Percentiles rank a stretch among this genome's conserved stretches.
phyloP scores from a whole-genome alignment of 2,797 vertebrate genomes.

The Poeciliopsis paucimaculata region DNA sequence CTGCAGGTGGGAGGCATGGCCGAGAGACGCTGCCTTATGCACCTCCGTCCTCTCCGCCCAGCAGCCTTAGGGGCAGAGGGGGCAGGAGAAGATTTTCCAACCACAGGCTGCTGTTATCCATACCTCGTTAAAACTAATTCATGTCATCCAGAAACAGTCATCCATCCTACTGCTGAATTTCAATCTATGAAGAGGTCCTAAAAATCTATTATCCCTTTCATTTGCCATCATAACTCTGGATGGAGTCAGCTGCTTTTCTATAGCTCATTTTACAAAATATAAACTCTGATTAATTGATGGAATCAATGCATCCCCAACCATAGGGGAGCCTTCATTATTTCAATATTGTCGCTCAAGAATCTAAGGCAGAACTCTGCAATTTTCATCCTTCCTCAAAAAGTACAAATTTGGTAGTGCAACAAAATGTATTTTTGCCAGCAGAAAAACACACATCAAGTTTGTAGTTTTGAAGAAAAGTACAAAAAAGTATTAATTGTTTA shows the following conservation, averaged over 20 bases:
- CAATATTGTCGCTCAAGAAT: no score
- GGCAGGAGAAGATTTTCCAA: not conserved
- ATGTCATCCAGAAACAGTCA: not conserved
- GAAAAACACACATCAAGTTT: not conserved
- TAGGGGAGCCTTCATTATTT: no score
- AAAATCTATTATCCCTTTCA: not conserved
- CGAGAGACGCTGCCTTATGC: conserved; percentile 88
- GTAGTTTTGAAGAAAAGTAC: not conserved
- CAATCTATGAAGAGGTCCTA: not conserved
- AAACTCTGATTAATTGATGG: no score
- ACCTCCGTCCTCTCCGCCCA: conserved; percentile 86
- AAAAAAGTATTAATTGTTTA: not conserved
- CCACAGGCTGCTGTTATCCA: not conserved
- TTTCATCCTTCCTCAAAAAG: not conserved
- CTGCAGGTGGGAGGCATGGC: conserved; percentile 81
- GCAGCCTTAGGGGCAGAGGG: conserved; percentile 61
- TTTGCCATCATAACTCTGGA: not conserved
- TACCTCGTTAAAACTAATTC: not conserved
- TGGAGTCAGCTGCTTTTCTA: not conserved
- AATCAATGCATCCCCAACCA: no score
- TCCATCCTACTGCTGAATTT: not conserved
- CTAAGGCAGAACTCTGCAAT: no score
- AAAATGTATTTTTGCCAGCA: not conserved
- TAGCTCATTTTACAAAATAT: no score
- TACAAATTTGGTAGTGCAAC: not conserved